A percentile compares a stretch with the other conserved stretches of the same genome.
Evolutionary conservation across 2,113 vertebrate species (phyloP).

Genomic region (Triplophysa siluroides): DNA sequence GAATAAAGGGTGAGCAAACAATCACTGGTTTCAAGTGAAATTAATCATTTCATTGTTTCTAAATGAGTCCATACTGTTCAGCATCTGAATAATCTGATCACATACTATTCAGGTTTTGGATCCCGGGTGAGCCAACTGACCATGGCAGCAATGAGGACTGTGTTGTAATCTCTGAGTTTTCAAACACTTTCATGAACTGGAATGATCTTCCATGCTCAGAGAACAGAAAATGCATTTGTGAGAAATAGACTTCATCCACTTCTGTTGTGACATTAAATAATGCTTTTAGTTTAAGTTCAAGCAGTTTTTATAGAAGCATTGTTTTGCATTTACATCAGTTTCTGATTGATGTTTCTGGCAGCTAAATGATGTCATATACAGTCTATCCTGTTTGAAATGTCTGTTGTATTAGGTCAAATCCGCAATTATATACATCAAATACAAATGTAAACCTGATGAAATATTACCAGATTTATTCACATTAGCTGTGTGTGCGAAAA

Average conservation of each 20-base stretch:
- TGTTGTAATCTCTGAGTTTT: neutral
- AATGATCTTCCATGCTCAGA: neutral
- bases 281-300: no score
- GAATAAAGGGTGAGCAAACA: neutral
- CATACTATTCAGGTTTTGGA: conserved; percentile 11
- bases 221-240: neutral
- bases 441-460: no score
- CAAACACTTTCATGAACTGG: neutral
- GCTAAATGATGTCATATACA: no score
- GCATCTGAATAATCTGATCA: neutral
- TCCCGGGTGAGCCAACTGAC: neutral
- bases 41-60: no score
- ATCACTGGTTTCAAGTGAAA: neutral
- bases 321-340: no score
- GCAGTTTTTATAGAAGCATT: neutral
- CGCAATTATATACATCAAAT: no score
- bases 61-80: neutral
- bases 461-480: no score
- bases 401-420: no score
- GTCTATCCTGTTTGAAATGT: no score
- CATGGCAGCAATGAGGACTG: neutral
- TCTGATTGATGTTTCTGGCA: neutral
- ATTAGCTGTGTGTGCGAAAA: no score
- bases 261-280: neutral
- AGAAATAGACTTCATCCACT: neutral